Conservation (phyloP, 2,888 invertebrate species). For the Agonopterix subpropinquella region DNA sequence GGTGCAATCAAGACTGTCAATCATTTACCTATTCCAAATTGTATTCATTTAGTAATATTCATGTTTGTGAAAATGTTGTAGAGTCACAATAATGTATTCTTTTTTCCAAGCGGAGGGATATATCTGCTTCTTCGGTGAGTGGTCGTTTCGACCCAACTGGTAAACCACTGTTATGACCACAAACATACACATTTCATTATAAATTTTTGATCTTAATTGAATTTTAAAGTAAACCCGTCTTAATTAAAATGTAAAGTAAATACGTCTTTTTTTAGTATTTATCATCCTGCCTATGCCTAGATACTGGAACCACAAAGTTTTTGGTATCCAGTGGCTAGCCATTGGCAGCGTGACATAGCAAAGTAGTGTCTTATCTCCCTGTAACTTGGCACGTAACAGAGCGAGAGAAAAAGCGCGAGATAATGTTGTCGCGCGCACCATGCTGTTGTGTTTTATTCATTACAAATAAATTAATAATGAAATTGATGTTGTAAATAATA, state of each 20-base stretch:
- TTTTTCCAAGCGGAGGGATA: slow-evolving; percentile 74
- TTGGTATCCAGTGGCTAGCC: too few species aligned
- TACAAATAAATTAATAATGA: slow-evolving; percentile 14
- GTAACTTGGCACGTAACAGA: too few species aligned
- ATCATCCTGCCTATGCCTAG: too few species aligned
- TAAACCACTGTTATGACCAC: slow-evolving; percentile 11
- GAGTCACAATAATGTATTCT: slow-evolving; percentile 28
- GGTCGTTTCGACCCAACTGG: slow-evolving; percentile 42
- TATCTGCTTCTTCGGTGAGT: slow-evolving; percentile 75
- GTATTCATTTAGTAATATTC: neutral
- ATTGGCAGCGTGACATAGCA: too few species aligned
- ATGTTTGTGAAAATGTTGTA: neutral
- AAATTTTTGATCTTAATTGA: slow-evolving; percentile 7
- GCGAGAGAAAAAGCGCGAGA: too few species aligned
- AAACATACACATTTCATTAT: slow-evolving; percentile 16
- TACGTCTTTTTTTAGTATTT: too few species aligned
- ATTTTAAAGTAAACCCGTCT: too few species aligned
- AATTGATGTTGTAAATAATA: slow-evolving; percentile 27
- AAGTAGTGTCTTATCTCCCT: too few species aligned
- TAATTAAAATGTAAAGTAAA: too few species aligned
- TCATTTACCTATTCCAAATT: too few species aligned
- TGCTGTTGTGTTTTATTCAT: slow-evolving; percentile 1
- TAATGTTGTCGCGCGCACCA: too few species aligned
- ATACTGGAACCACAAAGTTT: too few species aligned
- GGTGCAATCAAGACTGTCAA: neutral